These are phyloP conservation scores for Psammodynastes pulverulentus DNA, from an alignment of 2,113 vertebrate genomes.

Conservation along the genomic window DNA sequence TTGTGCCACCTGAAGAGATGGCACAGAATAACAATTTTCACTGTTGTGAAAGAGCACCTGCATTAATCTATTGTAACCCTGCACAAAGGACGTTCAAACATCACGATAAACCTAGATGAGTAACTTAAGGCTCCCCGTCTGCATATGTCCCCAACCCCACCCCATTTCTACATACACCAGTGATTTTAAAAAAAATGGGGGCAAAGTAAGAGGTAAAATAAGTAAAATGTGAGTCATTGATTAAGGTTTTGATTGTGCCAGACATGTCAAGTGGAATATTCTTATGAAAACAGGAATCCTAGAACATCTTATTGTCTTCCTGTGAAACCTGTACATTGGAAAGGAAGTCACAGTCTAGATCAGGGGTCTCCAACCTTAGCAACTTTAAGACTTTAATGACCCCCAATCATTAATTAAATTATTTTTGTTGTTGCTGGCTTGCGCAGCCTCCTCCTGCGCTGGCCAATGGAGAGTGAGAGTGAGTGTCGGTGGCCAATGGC, in stretches of 20 bases:
- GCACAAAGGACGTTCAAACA: not conserved
- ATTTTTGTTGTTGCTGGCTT: too few relatives aligned
- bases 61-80: not conserved
- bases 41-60: not conserved
- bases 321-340: not conserved
- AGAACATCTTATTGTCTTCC: not conserved
- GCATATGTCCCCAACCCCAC: not conserved
- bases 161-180: not conserved
- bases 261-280: not conserved
- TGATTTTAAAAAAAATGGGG: too few relatives aligned
- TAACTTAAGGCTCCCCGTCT: not conserved
- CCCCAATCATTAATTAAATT: too few relatives aligned
- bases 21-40: not conserved
- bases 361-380: too few relatives aligned
- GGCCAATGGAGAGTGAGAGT: too few relatives aligned
- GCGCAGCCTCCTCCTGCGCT: too few relatives aligned
- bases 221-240: not conserved
- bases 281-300: not conserved
- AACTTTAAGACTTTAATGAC: too few relatives aligned
- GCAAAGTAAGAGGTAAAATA: not conserved
- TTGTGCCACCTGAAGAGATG: slow-evolving; percentile 1
- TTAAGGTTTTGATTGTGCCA: not conserved
- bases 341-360: not conserved
- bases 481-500: too few relatives aligned
- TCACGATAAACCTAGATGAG: not conserved